Evolutionary conservation across 2,888 invertebrate genomes (phyloP).

Genomic region (Metacarcinus magister): DNA sequence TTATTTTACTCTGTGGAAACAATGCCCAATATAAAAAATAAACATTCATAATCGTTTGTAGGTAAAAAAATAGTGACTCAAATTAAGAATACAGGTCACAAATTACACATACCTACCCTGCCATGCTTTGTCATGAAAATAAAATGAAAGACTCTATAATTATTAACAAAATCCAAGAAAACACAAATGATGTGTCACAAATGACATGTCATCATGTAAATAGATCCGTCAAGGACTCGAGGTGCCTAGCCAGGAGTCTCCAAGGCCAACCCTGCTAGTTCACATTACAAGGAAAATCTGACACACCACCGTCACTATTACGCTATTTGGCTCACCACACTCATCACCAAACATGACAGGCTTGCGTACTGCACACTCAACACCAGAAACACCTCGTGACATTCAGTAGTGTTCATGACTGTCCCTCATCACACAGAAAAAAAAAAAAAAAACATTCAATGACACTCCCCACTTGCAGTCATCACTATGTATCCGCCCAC

Average conservation of each 20-base stretch:
- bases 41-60: not conserved
- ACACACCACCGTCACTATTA: not conserved
- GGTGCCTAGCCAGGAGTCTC: not conserved
- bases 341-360: not conserved
- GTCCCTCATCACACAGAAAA: not conserved
- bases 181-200: not conserved
- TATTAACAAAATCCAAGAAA: not conserved
- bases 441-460: not conserved
- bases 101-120: not conserved
- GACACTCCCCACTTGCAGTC: not conserved
- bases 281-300: not conserved
- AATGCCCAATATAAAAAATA: not conserved
- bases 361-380: not conserved
- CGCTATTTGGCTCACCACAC: not conserved
- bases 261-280: not conserved
- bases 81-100: not conserved
- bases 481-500: not conserved
- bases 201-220: conserved; percentile 1
- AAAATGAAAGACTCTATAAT: not conserved
- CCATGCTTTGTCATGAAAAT: not conserved
- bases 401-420: not conserved
- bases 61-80: not conserved
- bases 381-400: not conserved
- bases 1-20: not conserved
- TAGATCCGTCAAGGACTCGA: not conserved